Evolutionary conservation across 2,888 invertebrate species (phyloP), one percentile per base, ranked within the genome.

Genomic region (Argyra leucocephala): DNA sequence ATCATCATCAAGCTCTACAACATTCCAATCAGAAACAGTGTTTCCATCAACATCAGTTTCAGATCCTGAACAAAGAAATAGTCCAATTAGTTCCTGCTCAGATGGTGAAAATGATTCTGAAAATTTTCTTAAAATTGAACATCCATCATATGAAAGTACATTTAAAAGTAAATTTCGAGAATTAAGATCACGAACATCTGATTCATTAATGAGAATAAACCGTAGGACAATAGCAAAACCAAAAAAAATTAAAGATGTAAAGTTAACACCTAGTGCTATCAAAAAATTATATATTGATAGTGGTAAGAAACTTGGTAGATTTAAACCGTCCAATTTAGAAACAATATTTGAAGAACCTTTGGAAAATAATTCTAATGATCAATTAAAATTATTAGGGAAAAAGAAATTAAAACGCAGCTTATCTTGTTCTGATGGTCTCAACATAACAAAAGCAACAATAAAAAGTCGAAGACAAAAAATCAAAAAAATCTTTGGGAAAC

Each of bases 331-430:
- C 3, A 76, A 72, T 65, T 66, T 78, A 22, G 77, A 78, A 65
- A 78, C 77, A 1, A 78, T 78, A 37, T 78, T 75, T 60, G 77
- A 78, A 65, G 77, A 78, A 66, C 73, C 76, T 6, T 64, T 63
- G 0, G 66, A 69, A 2, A 63, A 66, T 0, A 72, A 72, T 0
- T 31, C n/a, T n/a, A 70, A 70, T 59, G 69, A 69, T 22, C 71
- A 72, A 61, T 68, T 73, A 59, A 71, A 72, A 15, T 67, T 76
- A 3, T 74, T 76, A 18, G 76, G 77, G 3, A 66, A 69, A 0
- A 73, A 75, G 0, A 78, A 78, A 37, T 66, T 77, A 4, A 72
- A 72, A 0, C 73, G 77, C 1, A 72, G 75, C 57, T 70, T 78
- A 1, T 74, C 74, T 1, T 75, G 75, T 21, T 73, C 73, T 26